Evolutionary conservation across 2,113 vertebrate species (phyloP).

Genomic region (Ceyx cyanopectus): DNA sequence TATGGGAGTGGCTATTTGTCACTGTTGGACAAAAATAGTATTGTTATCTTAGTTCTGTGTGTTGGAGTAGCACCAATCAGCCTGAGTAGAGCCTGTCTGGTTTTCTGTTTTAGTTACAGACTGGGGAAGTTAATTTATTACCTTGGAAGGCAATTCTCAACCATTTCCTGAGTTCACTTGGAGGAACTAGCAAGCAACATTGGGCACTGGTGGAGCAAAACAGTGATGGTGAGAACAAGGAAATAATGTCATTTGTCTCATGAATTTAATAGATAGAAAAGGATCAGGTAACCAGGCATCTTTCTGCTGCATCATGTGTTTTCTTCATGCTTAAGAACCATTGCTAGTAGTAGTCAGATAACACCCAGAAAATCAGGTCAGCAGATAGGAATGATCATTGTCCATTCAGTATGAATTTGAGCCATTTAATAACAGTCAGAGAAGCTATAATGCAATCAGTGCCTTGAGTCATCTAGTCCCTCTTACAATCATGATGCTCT

Average conservation of each 20-base stretch:
- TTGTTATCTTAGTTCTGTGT: background rate
- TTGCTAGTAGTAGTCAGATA: background rate
- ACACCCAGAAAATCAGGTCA: background rate
- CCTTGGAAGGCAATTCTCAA: background rate
- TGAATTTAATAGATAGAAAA: background rate
- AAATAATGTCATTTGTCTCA: background rate
- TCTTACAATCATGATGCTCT: background rate
- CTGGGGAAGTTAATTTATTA: background rate
- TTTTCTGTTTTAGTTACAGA: background rate
- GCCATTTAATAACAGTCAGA: background rate
- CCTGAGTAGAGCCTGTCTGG: background rate
- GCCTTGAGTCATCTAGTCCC: background rate
- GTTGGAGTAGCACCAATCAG: background rate
- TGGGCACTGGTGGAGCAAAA: background rate
- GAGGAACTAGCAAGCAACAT: background rate
- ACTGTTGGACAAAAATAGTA: background rate
- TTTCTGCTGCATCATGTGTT: background rate
- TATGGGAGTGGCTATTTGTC: background rate
- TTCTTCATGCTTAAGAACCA: background rate
- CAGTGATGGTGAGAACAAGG: background rate
- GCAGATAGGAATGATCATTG: background rate
- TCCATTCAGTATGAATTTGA: background rate
- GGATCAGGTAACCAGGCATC: background rate
- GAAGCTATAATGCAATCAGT: background rate
- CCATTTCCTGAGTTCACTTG: background rate